Evolutionary conservation across 2,888 invertebrate genomes (phyloP).

Genomic region (Prenolepis imparis): DNA sequence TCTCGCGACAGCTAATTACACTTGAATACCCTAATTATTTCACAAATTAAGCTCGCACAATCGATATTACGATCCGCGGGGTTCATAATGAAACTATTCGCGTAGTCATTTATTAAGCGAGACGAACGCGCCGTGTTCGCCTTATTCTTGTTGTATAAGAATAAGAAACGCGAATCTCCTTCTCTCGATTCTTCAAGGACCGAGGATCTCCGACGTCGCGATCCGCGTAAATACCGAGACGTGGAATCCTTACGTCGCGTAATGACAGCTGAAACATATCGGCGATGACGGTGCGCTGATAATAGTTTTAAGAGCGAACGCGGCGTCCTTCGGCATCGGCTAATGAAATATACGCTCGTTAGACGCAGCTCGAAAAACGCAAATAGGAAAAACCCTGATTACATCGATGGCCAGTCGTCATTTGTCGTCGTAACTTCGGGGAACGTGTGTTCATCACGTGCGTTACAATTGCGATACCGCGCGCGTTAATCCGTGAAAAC

Average conservation of each 20-base stretch:
- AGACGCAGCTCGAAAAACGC: conserved; percentile 21
- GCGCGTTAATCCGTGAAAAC: conserved; percentile 62
- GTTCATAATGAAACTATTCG: conserved; percentile 18
- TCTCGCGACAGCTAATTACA: conserved; percentile 14
- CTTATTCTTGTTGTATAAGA: not conserved
- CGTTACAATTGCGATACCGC: conserved; percentile 67
- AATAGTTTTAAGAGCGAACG: not conserved
- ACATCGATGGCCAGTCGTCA: not conserved
- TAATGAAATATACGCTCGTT: conserved; percentile 43
- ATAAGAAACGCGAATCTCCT: not conserved
- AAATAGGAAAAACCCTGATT: conserved; percentile 38
- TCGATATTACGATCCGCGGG: conserved; percentile 2
- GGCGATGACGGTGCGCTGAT: conserved; percentile 2
- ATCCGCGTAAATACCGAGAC: conserved; percentile 17
- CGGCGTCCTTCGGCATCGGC: conserved; percentile 21
- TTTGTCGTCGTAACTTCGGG: conserved; percentile 17
- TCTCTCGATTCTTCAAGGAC: conserved; percentile 11
- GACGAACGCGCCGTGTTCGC: not conserved
- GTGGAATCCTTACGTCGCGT: not conserved
- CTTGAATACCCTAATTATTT: conserved; percentile 32
- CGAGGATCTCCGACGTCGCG: not conserved
- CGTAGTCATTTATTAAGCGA: not conserved
- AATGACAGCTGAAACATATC: conserved; percentile 43
- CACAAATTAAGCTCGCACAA: conserved; percentile 29
- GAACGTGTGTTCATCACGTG: conserved; percentile 53